Percentiles rank a stretch among this genome's conserved stretches.
phyloP scores from a whole-genome alignment of 1,140 invertebrate species.

The Latrodectus geometricus region DNA sequence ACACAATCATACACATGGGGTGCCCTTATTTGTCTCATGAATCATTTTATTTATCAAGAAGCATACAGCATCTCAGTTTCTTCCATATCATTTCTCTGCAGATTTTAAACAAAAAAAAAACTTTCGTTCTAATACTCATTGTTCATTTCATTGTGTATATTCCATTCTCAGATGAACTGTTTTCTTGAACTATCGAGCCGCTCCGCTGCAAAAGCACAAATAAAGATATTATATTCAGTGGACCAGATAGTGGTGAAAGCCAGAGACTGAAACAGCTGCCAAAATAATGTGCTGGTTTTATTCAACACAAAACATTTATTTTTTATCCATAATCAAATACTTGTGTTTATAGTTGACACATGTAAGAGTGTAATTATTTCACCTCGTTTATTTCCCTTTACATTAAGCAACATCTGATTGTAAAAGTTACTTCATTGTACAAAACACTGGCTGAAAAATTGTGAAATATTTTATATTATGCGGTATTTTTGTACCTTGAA shows the following conservation, averaged over 20 bases:
- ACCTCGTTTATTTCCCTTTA: constrained; percentile 15
- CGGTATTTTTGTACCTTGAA: constrained; percentile 59
- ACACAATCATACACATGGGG: not conserved
- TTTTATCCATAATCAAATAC: constrained; percentile 15
- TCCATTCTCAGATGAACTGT: too few relatives aligned
- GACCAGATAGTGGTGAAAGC: not conserved
- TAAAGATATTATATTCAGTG: not conserved
- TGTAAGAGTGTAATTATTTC: constrained; percentile 43
- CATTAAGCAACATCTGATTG: not conserved
- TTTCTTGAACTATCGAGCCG: not conserved
- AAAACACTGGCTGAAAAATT: constrained; percentile 53
- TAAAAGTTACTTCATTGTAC: constrained; percentile 51
- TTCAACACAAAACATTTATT: constrained; percentile 24
- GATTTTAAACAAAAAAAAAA: not conserved
- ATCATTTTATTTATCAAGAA: not conserved
- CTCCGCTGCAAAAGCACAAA: not conserved
- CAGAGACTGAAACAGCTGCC: constrained; percentile 31
- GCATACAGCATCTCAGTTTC: too few relatives aligned
- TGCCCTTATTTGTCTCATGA: not conserved
- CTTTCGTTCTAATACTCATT: not conserved
- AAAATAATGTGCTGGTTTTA: constrained; percentile 45
- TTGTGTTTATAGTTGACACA: constrained; percentile 4
- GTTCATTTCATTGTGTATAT: constrained; percentile 33
- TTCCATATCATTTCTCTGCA: too few relatives aligned
- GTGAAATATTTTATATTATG: constrained; percentile 60